A percentile compares a stretch with the other conserved stretches of the same genome.
phyloP scores from a whole-genome alignment of 2,797 vertebrate genomes.

The Peromyscus attwateri region DNA sequence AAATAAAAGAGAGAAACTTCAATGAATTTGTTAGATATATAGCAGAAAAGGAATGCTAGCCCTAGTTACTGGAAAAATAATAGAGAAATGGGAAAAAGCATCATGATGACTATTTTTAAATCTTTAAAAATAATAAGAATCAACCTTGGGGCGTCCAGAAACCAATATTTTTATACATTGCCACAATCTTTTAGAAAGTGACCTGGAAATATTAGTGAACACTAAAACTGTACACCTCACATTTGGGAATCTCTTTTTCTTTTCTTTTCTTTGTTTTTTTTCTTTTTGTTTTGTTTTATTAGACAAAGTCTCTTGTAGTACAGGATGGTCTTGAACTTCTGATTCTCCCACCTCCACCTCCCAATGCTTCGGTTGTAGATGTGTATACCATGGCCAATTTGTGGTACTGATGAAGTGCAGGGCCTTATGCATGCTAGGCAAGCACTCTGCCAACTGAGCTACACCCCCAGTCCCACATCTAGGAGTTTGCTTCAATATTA shows the following conservation, averaged over 20 bases:
- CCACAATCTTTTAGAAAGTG: neutral
- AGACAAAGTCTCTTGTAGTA: neutral
- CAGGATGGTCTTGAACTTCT: neutral
- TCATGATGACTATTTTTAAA: neutral
- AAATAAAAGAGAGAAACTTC: neutral
- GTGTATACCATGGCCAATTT: neutral
- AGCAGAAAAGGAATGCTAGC: neutral
- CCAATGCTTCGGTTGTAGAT: neutral
- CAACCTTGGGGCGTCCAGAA: neutral
- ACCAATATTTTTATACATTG: neutral
- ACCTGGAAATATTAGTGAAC: constrained; percentile 2
- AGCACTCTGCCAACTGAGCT: neutral
- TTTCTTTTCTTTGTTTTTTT: neutral
- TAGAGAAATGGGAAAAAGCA: neutral
- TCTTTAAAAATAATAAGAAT: neutral
- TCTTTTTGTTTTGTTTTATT: neutral
- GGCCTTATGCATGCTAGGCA: too few species aligned
- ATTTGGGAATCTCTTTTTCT: neutral
- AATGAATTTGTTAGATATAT: neutral
- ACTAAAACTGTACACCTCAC: neutral
- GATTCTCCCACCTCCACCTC: neutral
- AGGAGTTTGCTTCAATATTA: neutral
- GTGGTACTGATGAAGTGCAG: neutral
- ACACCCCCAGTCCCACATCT: neutral
- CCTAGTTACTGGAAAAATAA: constrained; percentile 1